Evolutionary conservation across 2,113 vertebrate species (phyloP).

Genomic region (Brachyhypopomus gauderio): DNA sequence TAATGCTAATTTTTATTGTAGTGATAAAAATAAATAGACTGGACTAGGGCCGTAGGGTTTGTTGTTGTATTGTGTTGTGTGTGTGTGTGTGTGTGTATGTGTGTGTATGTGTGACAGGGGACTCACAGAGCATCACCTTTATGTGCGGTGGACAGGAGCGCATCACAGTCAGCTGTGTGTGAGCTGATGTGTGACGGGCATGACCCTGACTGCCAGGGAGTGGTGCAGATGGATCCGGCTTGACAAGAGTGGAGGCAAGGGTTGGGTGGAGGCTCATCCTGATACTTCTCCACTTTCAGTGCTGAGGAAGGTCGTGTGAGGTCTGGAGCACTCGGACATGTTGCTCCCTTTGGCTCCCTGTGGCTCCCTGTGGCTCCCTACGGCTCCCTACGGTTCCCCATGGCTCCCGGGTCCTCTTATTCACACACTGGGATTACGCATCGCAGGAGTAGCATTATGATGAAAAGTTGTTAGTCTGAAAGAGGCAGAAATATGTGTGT

Average conservation of each 20-base stretch:
- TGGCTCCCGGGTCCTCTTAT: not conserved
- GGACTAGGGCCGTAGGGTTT: constrained; percentile 61
- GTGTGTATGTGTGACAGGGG: constrained; percentile 15
- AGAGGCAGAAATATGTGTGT: not conserved
- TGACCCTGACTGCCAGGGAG: constrained; percentile 74
- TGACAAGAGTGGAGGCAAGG: constrained; percentile 75
- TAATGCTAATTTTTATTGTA: constrained; percentile 80
- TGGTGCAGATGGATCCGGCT: constrained; percentile 74
- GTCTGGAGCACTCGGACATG: constrained; percentile 18
- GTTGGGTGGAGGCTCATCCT: constrained; percentile 66
- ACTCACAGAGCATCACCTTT: constrained; percentile 75
- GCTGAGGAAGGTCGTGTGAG: constrained; percentile 1
- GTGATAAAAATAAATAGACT: constrained; percentile 82
- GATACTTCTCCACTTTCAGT: constrained; percentile 65
- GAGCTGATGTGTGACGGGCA: constrained; percentile 72
- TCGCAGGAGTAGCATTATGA: not conserved
- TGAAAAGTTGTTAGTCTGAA: not conserved
- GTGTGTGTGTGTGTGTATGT: constrained; percentile 31
- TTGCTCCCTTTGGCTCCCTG: too few species aligned
- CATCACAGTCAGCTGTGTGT: constrained; percentile 78
- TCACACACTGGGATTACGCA: constrained; percentile 17
- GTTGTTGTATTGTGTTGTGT: constrained; percentile 20
- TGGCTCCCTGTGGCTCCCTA: too few species aligned
- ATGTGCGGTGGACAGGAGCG: constrained; percentile 76
- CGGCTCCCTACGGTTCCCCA: constrained; percentile 13